Conservation (phyloP, 2,888 invertebrate species). For the Microdon myrmicae region DNA sequence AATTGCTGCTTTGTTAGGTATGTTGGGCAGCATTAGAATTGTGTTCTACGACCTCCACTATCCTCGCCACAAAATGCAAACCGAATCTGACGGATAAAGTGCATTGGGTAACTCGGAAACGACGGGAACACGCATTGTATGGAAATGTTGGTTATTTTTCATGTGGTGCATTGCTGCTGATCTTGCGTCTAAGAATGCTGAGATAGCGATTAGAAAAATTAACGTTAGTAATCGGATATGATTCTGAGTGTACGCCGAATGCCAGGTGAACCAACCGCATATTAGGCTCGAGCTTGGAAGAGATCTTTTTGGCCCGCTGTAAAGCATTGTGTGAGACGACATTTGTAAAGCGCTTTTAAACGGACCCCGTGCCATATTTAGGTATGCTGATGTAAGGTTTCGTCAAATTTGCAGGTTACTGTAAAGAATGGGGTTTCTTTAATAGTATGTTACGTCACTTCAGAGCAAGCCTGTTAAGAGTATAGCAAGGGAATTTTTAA, state of each 20-base stretch:
- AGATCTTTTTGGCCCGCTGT: too few species aligned
- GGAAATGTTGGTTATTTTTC: conserved; percentile 28
- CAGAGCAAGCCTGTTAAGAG: too few species aligned
- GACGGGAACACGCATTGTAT: conserved; percentile 50
- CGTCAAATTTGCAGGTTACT: too few species aligned
- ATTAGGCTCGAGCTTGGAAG: conserved; percentile 1
- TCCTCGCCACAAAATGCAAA: conserved; percentile 43
- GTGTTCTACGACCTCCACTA: not conserved
- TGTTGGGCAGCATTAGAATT: too few species aligned
- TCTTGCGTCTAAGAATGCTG: conserved; percentile 39
- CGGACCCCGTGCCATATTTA: too few species aligned
- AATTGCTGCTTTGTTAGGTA: conserved; percentile 38
- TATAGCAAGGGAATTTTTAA: too few species aligned
- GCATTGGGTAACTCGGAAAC: conserved; percentile 49
- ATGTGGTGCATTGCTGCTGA: conserved; percentile 6
- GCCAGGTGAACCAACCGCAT: conserved; percentile 24
- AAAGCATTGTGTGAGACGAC: too few species aligned
- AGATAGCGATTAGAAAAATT: conserved; percentile 40
- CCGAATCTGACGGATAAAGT: conserved; percentile 47
- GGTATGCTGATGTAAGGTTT: too few species aligned
- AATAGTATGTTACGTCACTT: too few species aligned
- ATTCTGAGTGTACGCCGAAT: conserved; percentile 18
- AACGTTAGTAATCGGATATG: conserved; percentile 35
- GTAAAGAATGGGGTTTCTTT: too few species aligned
- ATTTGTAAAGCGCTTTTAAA: too few species aligned